Conservation (phyloP, 2,113 vertebrate genomes). For the Chaetura pelagica region DNA sequence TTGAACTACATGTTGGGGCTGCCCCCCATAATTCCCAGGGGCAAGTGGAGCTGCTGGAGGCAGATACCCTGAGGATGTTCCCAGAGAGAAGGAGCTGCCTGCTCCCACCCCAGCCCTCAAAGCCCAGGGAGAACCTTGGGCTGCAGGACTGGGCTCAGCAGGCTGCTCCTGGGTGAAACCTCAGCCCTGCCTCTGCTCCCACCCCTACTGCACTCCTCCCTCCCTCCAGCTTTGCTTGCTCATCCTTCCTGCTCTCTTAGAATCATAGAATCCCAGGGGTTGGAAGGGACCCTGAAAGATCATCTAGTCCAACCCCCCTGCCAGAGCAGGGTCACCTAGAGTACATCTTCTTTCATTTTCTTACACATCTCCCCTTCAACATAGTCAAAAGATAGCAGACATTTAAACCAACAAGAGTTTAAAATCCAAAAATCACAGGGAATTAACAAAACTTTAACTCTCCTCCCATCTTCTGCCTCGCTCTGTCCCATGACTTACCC, state of each 20-base stretch:
- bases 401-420: not conserved
- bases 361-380: not conserved
- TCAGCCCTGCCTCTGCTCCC: not conserved
- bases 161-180: not conserved
- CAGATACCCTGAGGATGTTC: not conserved
- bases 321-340: no score
- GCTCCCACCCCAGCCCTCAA: not conserved
- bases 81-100: not conserved
- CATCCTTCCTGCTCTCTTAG: not conserved
- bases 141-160: not conserved
- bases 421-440: not conserved
- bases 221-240: not conserved
- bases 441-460: constrained; percentile 2
- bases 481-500: not conserved
- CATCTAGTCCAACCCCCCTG: no score
- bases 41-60: not conserved
- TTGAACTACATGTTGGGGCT: not conserved
- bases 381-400: not conserved
- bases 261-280: no score
- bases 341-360: no score
- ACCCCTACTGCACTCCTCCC: not conserved
- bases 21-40: not conserved
- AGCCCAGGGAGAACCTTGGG: not conserved
- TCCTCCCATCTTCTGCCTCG: not conserved
- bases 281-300: no score